These are phyloP conservation scores for Glaucomys volans DNA, from an alignment of 2,113 vertebrate species.

Conservation along the genomic window DNA sequence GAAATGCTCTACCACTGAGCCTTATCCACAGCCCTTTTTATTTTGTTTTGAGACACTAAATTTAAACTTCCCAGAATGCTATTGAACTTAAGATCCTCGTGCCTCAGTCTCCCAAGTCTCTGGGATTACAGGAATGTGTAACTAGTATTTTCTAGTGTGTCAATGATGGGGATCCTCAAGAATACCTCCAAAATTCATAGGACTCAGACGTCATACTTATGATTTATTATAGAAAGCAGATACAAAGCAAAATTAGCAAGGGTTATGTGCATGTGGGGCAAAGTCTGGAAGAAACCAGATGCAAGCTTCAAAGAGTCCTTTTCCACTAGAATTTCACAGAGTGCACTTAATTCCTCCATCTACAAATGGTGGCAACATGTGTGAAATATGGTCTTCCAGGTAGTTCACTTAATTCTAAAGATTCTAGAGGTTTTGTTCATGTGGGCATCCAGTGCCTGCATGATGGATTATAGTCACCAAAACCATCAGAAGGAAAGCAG, in stretches of 20 bases:
- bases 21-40: too few species aligned
- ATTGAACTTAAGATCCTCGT: too few species aligned
- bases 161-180: neutral
- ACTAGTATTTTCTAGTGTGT: slow-evolving; percentile 9
- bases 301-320: neutral
- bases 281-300: slow-evolving; percentile 12
- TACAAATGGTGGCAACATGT: neutral
- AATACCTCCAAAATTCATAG: neutral
- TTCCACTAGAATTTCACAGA: neutral
- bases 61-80: too few species aligned
- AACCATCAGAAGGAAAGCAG: slow-evolving; percentile 22
- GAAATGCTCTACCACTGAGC: too few species aligned
- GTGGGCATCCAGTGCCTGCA: neutral
- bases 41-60: too few species aligned
- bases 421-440: neutral
- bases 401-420: neutral
- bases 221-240: neutral
- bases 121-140: neutral
- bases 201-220: neutral
- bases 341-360: neutral
- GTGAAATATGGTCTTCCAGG: neutral
- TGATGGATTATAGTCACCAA: slow-evolving; percentile 21
- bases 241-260: neutral
- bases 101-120: too few species aligned
- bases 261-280: neutral